Evolutionary conservation across 92 coral and sea anemone species (phyloP).

Genomic region (Palythoa grandiflora): DNA sequence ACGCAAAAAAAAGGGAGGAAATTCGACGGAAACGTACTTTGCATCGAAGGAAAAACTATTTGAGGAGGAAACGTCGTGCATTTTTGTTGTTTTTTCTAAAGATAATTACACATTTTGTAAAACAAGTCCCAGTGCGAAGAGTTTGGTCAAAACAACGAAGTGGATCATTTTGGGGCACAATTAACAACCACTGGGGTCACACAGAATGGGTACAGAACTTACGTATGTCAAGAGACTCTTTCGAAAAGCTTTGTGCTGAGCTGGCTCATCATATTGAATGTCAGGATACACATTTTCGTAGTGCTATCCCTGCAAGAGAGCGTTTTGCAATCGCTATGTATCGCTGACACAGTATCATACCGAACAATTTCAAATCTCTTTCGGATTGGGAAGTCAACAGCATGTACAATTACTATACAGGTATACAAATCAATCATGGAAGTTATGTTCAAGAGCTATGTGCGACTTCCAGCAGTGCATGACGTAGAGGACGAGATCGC

Average conservation of each 20-base stretch:
- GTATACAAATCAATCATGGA: slow-evolving; percentile 40
- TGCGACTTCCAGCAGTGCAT: slow-evolving; percentile 40
- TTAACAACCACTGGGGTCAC: slow-evolving; percentile 47
- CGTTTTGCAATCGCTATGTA: slow-evolving; percentile 58
- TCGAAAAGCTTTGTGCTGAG: no score
- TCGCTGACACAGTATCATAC: slow-evolving; percentile 51
- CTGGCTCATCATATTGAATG: slow-evolving; percentile 35
- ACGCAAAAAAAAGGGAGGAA: slow-evolving; percentile 12
- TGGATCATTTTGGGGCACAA: no score
- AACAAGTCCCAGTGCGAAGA: no score
- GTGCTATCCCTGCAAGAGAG: slow-evolving; percentile 49
- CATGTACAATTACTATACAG: slow-evolving; percentile 41
- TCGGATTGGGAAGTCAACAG: slow-evolving; percentile 66
- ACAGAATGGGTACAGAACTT: slow-evolving; percentile 45
- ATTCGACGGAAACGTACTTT: not conserved
- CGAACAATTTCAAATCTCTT: slow-evolving; percentile 46
- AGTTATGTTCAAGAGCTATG: slow-evolving; percentile 26
- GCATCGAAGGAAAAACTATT: not conserved
- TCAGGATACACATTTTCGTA: slow-evolving; percentile 58
- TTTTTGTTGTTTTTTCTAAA: not conserved
- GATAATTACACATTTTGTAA: no score
- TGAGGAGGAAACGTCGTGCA: not conserved
- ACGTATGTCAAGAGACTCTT: no score
- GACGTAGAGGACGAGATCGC: slow-evolving; percentile 49
- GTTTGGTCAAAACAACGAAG: no score